Evolutionary conservation across 2,797 vertebrate species (phyloP).

Genomic region (Bovichtus diacanthus): DNA sequence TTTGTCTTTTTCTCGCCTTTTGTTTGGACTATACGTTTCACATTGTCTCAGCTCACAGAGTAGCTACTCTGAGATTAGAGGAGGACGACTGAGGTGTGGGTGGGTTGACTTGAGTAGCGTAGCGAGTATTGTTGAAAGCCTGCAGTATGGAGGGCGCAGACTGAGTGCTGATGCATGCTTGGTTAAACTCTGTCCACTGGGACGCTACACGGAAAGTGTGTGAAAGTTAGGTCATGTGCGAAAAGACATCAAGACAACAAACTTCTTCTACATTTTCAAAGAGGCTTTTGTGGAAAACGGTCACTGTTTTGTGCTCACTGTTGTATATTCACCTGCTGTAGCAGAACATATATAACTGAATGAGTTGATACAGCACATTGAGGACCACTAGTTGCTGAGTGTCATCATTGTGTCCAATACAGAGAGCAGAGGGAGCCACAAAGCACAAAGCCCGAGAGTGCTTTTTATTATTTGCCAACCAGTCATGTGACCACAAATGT

Average conservation of each 20-base stretch:
- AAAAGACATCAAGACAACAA: background rate
- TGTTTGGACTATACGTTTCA: conserved; percentile 68
- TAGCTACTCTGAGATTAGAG: conserved; percentile 35
- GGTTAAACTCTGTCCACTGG: conserved; percentile 48
- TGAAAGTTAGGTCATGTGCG: conserved; percentile 47
- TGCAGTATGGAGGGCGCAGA: conserved; percentile 35
- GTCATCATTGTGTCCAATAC: conserved; percentile 18
- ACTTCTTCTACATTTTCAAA: background rate
- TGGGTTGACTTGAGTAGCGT: conserved; percentile 43
- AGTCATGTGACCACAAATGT: conserved; percentile 50
- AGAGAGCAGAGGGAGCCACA: conserved; percentile 20
- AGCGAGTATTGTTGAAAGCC: conserved; percentile 31
- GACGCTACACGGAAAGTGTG: conserved; percentile 31
- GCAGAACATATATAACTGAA: conserved; percentile 10
- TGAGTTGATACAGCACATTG: conserved; percentile 2
- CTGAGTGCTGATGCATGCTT: conserved; percentile 41
- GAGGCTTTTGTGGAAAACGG: background rate
- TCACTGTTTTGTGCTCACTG: background rate
- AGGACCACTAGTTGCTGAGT: conserved; percentile 44
- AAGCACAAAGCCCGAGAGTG: conserved; percentile 35
- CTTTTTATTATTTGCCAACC: conserved; percentile 40
- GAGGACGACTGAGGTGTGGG: conserved; percentile 47
- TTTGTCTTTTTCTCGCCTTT: conserved; percentile 62
- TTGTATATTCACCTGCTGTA: background rate
- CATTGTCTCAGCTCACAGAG: conserved; percentile 61